Base-by-base conservation (phyloP, 2,113 vertebrate species). In the Elephantulus edwardii region DNA sequence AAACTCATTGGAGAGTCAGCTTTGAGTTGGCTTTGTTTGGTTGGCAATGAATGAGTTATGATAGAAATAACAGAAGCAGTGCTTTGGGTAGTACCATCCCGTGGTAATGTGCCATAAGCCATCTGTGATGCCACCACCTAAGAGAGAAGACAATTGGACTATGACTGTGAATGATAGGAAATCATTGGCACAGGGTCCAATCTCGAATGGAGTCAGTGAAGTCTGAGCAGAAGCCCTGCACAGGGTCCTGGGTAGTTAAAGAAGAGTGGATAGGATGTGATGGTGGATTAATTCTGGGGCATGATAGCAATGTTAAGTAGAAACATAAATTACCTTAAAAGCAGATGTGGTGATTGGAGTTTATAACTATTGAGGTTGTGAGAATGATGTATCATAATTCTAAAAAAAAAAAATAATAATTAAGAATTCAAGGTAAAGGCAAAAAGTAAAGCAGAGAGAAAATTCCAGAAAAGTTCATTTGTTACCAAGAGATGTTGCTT, bases 41-140 rank as follows among this genome's bases (percentile, higher is more conserved):
- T n/a, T n/a, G n/a, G n/a, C n/a, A n/a, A n/a, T n/a, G 38, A 52
- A 33, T 44, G 58, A 83, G 42, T 87, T 20, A 30, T 12, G 33
- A 14, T 9, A 16, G 46, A 26, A 35, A 11, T 35, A 74, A n/a
- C 16, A 22, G n/a, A 22, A 48, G 7, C 6, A 33, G 35, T 28
- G 48, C 50, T 26, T 22, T 24, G 17, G 42, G 46, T 20, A 1
- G 17, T 26, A 70, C 30, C 46, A 17, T 68, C 33, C 33, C 54
- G 26, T 50, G n/a, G n/a, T 48, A 14, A 44, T 56, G 1, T 26
- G 35, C 28, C 33, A 35, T 2, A 35, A 82, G n/a, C 62, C 64
- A 35, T 13, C 3, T 0, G 0, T 48, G 19, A 76, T 26, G 50
- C 22, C 8, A 4, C 17, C 0, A 1, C 22, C 48, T 40, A 52